Percentiles rank a stretch among this genome's conserved stretches.
These are phyloP conservation scores for Halichoerus grypus DNA, from an alignment of 2,113 vertebrate genomes.

Conservation along the genomic window DNA sequence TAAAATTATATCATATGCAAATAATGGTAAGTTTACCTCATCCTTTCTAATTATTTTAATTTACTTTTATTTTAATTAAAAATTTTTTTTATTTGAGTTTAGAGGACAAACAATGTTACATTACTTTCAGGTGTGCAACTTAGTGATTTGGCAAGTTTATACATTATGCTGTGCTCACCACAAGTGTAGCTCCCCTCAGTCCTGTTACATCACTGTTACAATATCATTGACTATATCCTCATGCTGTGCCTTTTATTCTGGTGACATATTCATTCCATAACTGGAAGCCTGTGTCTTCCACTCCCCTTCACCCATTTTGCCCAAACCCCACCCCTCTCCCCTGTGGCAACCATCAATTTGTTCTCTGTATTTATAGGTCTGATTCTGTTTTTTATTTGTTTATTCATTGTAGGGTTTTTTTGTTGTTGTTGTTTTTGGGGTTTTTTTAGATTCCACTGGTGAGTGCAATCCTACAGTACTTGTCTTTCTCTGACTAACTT, in stretches of 20 bases:
- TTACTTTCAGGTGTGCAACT: not conserved
- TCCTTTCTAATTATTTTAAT: not conserved
- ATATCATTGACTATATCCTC: too few species aligned
- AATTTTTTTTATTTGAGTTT: not conserved
- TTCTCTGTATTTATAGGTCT: not conserved
- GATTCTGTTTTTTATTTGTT: not conserved
- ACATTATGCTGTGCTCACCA: not conserved
- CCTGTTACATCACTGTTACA: not conserved
- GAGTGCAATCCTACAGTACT: not conserved
- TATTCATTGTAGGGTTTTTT: not conserved
- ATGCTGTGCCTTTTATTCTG: too few species aligned
- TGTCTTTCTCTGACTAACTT: not conserved
- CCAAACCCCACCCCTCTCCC: too few species aligned
- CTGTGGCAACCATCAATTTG: too few species aligned
- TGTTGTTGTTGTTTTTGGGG: not conserved
- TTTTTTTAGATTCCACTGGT: not conserved
- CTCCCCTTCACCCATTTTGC: too few species aligned
- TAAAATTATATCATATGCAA: slow-evolving; percentile 35
- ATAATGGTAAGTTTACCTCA: not conserved
- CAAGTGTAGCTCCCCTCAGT: not conserved
- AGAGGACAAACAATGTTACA: not conserved
- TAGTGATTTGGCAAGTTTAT: not conserved
- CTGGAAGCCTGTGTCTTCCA: too few species aligned
- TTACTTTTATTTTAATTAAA: not conserved
- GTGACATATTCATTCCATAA: too few species aligned